Conservation (phyloP, 2,113 vertebrate genomes). For the Phaethornis superciliosus region DNA sequence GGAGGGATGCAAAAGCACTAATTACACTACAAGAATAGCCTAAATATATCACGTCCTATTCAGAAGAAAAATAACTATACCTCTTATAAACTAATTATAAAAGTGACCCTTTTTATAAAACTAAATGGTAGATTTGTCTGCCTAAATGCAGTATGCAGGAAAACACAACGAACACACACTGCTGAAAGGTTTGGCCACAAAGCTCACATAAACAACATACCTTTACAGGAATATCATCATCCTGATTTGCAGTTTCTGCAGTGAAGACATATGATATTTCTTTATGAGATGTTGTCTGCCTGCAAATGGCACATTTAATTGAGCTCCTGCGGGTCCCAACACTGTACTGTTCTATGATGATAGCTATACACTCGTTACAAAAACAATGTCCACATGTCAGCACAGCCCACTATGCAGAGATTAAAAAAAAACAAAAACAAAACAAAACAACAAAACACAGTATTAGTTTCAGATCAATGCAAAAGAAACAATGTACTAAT, state of each 20-base stretch:
- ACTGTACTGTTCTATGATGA: conserved; percentile 97
- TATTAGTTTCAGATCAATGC: background rate
- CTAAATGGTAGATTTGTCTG: background rate
- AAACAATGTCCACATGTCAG: conserved; percentile 97
- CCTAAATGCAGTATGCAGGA: background rate
- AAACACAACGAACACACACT: background rate
- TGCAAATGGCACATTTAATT: conserved; percentile 96
- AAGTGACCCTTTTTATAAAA: background rate
- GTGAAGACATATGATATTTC: conserved; percentile 99
- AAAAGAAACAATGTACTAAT: background rate
- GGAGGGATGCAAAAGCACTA: background rate
- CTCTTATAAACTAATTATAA: background rate
- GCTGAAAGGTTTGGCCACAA: background rate
- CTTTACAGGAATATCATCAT: conserved; percentile 94
- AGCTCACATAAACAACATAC: conserved; percentile 49
- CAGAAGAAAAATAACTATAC: background rate
- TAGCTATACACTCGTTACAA: conserved; percentile 93
- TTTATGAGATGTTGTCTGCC: conserved; percentile 93
- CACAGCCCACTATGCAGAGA: conserved; percentile 89
- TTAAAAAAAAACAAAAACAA: background rate
- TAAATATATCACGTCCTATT: background rate
- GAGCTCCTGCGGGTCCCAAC: conserved; percentile 87
- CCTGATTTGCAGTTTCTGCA: conserved; percentile 84
- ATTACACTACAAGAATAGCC: background rate
- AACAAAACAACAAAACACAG: background rate